These are phyloP conservation scores for Caenorhabditis afra DNA, from an alignment of 2,888 invertebrate genomes.

Conservation along the genomic window DNA sequence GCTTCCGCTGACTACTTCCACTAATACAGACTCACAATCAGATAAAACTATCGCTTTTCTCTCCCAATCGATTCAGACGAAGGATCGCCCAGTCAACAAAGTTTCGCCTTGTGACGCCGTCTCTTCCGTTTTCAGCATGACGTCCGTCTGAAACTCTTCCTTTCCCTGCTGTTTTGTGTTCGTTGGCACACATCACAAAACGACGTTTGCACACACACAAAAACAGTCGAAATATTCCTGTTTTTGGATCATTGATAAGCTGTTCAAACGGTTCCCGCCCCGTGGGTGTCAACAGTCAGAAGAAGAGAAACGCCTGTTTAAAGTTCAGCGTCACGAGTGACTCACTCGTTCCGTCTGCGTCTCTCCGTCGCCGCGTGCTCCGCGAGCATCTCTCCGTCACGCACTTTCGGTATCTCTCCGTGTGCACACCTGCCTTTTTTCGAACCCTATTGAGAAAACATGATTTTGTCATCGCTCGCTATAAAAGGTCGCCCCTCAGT, in stretches of 20 bases:
- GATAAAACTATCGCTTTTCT: no score
- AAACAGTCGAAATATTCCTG: slow-evolving; percentile 18
- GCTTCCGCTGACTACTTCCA: background rate
- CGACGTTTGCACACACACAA: slow-evolving; percentile 25
- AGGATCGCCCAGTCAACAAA: no score
- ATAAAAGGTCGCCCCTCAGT: slow-evolving; percentile 18
- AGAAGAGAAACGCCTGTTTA: slow-evolving; percentile 44
- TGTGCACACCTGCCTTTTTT: slow-evolving; percentile 45
- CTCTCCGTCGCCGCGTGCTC: slow-evolving; percentile 15
- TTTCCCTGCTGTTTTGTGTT: background rate
- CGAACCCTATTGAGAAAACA: slow-evolving; percentile 41
- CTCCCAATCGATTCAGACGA: no score
- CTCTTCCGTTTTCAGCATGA: slow-evolving; percentile 9
- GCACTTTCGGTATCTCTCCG: slow-evolving; percentile 43
- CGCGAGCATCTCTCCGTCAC: slow-evolving; percentile 14
- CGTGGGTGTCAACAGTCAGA: slow-evolving; percentile 43
- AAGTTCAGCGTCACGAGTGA: slow-evolving; percentile 50
- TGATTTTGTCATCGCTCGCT: slow-evolving; percentile 44
- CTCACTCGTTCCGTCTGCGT: slow-evolving; percentile 29
- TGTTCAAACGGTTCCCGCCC: slow-evolving; percentile 45
- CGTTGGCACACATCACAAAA: slow-evolving; percentile 26
- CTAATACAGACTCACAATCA: no score
- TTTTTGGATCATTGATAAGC: slow-evolving; percentile 50
- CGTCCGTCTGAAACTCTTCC: slow-evolving; percentile 9
- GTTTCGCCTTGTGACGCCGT: no score